Evolutionary conservation across 2,888 invertebrate species (phyloP).

Genomic region (Ischnus inquisitorius): DNA sequence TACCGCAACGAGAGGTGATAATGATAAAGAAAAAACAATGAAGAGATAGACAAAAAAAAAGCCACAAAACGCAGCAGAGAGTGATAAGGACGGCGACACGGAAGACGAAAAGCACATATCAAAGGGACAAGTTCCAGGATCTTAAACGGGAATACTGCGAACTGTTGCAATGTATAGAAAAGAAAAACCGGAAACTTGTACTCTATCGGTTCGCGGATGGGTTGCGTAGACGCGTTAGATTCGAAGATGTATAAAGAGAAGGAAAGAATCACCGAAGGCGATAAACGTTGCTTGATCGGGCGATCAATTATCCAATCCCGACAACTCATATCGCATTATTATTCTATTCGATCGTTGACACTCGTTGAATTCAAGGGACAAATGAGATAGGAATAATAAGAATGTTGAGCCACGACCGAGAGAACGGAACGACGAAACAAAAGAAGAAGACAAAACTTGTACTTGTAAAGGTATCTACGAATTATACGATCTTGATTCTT

Average conservation of each 20-base stretch:
- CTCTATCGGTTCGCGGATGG: slow-evolving; percentile 44
- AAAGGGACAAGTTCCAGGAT: slow-evolving; percentile 61
- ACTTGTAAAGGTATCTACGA: slow-evolving; percentile 79
- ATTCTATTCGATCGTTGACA: slow-evolving; percentile 74
- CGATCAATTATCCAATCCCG: slow-evolving; percentile 52
- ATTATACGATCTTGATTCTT: slow-evolving; percentile 82
- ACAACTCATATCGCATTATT: slow-evolving; percentile 69
- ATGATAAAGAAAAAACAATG: slow-evolving; percentile 1
- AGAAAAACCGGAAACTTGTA: slow-evolving; percentile 28
- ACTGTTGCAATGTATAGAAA: slow-evolving; percentile 45
- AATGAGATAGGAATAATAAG: slow-evolving; percentile 20
- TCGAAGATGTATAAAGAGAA: slow-evolving; percentile 19
- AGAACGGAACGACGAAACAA: slow-evolving; percentile 15
- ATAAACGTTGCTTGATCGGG: slow-evolving; percentile 30
- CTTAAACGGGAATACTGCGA: slow-evolving; percentile 29
- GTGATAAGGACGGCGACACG: neutral
- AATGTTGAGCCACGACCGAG: slow-evolving; percentile 39
- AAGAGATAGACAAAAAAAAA: slow-evolving; percentile 1
- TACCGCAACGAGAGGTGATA: slow-evolving; percentile 31
- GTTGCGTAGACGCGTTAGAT: slow-evolving; percentile 19
- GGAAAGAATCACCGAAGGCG: slow-evolving; percentile 1
- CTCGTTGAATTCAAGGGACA: slow-evolving; percentile 62
- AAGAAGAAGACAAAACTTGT: slow-evolving; percentile 71
- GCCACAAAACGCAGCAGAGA: slow-evolving; percentile 13
- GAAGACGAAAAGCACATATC: slow-evolving; percentile 67